Evolutionary conservation across 2,888 invertebrate species (phyloP), one percentile per base, ranked within the genome.

Genomic region (Neuroscelio doddi): DNA sequence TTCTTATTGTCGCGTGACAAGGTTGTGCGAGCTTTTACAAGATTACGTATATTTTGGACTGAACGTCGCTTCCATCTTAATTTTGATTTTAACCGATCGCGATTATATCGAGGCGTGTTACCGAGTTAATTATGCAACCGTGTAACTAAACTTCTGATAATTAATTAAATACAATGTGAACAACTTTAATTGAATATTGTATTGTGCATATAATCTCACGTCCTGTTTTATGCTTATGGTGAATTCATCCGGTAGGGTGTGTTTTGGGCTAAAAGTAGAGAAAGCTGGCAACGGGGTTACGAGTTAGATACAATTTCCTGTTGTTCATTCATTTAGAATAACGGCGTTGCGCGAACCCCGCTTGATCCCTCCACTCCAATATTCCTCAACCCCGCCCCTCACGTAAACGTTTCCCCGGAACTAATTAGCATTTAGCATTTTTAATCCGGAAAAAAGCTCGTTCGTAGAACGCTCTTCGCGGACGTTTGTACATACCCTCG

Each of bases 351-450:
- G 68, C 69, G 51, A 69, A 68, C 66, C 68, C 64, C 74, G 68
- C 68, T 71, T 69, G 55, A 69, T 66, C 68, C 67, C 52, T 69
- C 39, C 61, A 64, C 57, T 52, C 61, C 52, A 61, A 61, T 53
- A 61, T 61, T 41, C 47, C 49, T 32, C 46, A 24, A 38, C 36
- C 51, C 62, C 67, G 53, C 67, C 50, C 62, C 63, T 69, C 70
- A 42, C 58, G 73, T 76, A 80, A 81, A 79, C 78, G 79, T 74
- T 80, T 74, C 71, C 69, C 76, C 75, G 75, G 78, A 80, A 80
- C 82, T 82, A 82, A 82, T 82, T 82, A 82, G 78, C 79, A 80
- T 82, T 81, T 77, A 80, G 77, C 80, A 80, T 80, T 80, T 82
- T 82, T 80, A 82, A 80, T 81, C 75, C 75, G 57, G 67, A 71